phyloP scores from a whole-genome alignment of 2,888 invertebrate species.

The Epirrhoe tristata region DNA sequence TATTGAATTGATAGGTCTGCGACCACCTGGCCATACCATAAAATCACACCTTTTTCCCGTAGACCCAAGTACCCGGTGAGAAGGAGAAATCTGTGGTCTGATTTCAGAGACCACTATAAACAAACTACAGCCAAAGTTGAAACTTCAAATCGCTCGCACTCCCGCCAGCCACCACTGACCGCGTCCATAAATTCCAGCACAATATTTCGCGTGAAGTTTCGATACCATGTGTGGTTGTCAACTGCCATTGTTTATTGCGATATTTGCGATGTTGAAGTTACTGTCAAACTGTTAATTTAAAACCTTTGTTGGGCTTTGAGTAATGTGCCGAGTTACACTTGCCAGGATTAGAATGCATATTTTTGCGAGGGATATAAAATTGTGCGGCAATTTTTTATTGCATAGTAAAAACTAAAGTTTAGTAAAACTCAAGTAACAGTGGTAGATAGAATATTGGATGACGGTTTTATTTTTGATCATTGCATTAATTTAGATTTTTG shows the following conservation, averaged over 20 bases:
- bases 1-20: no score
- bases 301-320: conserved; percentile 35
- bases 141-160: conserved; percentile 45
- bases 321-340: conserved; percentile 25
- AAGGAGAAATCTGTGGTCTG: no score
- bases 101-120: no score
- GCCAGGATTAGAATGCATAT: conserved; percentile 26
- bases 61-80: no score
- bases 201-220: conserved; percentile 65
- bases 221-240: conserved; percentile 45
- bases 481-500: no score
- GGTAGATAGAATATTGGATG: no score
- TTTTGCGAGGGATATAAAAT: conserved; percentile 4
- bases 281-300: conserved; percentile 43
- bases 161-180: conserved; percentile 48
- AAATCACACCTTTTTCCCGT: no score
- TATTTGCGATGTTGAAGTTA: conserved; percentile 35
- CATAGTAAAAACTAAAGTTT: background rate
- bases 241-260: conserved; percentile 41
- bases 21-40: no score
- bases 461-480: no score
- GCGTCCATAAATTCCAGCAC: conserved; percentile 71
- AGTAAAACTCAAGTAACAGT: no score
- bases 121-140: no score
- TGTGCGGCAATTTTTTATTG: conserved; percentile 1